Percentiles rank a stretch among this genome's conserved stretches.
phyloP scores from a whole-genome alignment of 1,140 invertebrate genomes.

The Rhizoglyphus robini region DNA sequence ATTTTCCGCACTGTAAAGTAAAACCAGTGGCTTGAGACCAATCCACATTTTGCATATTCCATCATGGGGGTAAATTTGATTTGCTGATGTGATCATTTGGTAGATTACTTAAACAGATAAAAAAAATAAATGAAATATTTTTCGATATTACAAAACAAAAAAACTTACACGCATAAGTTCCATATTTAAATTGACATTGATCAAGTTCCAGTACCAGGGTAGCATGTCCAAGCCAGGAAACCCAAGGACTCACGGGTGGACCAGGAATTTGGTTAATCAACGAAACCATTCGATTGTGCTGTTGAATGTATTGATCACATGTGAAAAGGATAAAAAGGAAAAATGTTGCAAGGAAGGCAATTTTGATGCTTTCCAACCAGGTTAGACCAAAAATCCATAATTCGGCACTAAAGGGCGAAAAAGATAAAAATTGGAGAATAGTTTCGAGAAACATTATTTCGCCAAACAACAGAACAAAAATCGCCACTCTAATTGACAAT shows the following conservation, averaged over 20 bases:
- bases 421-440: too few species aligned
- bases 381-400: too few species aligned
- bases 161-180: conserved; percentile 24
- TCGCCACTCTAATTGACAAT: too few species aligned
- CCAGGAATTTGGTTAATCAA: conserved; percentile 20
- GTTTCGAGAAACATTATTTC: too few species aligned
- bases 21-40: conserved; percentile 24
- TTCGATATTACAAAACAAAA: background rate
- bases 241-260: conserved; percentile 16
- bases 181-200: conserved; percentile 15
- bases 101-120: conserved; percentile 27
- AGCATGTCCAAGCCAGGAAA: conserved; percentile 21
- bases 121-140: conserved; percentile 22
- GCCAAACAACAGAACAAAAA: too few species aligned
- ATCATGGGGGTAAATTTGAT: conserved; percentile 32
- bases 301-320: too few species aligned
- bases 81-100: conserved; percentile 22
- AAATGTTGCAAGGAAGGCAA: too few species aligned
- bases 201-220: conserved; percentile 22
- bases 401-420: too few species aligned
- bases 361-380: too few species aligned
- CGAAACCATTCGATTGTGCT: background rate
- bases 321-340: too few species aligned
- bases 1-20: conserved; percentile 26
- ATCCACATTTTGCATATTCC: conserved; percentile 29